phyloP scores from a whole-genome alignment of 2,113 vertebrate genomes.

The Ellobius talpinus region DNA sequence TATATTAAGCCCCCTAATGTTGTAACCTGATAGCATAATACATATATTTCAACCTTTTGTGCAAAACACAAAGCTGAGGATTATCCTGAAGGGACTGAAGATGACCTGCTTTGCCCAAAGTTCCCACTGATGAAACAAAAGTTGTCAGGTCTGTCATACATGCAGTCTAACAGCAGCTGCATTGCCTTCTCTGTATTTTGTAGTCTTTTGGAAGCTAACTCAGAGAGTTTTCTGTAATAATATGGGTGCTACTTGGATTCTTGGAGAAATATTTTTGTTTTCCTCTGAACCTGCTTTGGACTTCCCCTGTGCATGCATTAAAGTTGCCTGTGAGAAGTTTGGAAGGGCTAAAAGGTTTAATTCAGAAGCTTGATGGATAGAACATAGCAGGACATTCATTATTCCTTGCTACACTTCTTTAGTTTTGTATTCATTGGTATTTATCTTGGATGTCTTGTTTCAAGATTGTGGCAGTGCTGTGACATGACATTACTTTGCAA shows the following conservation, averaged over 20 bases:
- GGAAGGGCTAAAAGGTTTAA: background rate
- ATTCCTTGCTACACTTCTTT: background rate
- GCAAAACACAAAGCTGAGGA: no score
- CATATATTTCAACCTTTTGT: background rate
- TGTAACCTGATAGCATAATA: background rate
- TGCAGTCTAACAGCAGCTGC: background rate
- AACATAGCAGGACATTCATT: background rate
- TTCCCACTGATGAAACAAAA: background rate
- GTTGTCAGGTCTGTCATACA: background rate
- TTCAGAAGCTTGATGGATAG: background rate
- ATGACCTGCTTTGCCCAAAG: background rate
- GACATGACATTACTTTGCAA: conserved; percentile 48
- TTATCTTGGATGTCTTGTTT: conserved; percentile 69
- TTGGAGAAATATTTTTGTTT: background rate
- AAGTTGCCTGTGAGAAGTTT: conserved; percentile 32
- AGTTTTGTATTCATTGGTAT: conserved; percentile 36
- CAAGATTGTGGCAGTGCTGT: conserved; percentile 21
- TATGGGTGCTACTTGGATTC: background rate
- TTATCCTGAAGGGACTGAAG: background rate
- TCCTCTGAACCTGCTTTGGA: background rate
- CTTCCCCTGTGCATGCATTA: background rate
- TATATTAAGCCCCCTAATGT: background rate
- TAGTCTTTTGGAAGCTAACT: background rate
- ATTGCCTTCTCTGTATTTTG: background rate
- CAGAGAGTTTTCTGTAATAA: background rate